phyloP scores from a whole-genome alignment of 2,113 vertebrate species.

The Diadophis punctatus region DNA sequence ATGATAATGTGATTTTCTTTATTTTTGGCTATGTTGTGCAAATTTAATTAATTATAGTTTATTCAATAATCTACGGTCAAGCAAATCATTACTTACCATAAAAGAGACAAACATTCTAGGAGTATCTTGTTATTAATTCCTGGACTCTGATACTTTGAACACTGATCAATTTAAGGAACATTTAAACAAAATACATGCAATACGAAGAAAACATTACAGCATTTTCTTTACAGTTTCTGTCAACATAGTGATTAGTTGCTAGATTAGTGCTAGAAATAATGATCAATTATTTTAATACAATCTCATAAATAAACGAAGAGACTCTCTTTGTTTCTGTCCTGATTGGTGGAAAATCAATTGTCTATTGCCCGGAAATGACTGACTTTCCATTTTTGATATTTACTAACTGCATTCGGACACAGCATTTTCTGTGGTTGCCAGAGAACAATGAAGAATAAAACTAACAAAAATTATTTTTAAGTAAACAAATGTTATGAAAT shows the following conservation, averaged over 20 bases:
- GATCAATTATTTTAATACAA: constrained; percentile 72
- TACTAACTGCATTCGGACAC: constrained; percentile 71
- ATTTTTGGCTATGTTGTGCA: neutral
- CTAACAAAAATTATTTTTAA: constrained; percentile 59
- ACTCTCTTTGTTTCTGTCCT: constrained; percentile 71
- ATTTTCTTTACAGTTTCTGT: constrained; percentile 28
- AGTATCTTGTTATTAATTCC: constrained; percentile 29
- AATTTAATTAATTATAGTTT: neutral
- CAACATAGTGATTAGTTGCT: constrained; percentile 45
- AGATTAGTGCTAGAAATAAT: constrained; percentile 67
- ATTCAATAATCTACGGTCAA: neutral
- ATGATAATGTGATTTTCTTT: neutral
- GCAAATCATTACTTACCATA: neutral
- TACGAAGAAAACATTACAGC: constrained; percentile 50
- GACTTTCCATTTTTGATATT: constrained; percentile 73
- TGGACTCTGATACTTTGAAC: constrained; percentile 29
- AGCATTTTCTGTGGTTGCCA: constrained; percentile 60
- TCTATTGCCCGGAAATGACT: constrained; percentile 75
- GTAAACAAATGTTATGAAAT: constrained; percentile 44
- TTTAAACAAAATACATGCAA: constrained; percentile 30
- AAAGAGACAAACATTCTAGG: neutral
- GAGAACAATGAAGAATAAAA: constrained; percentile 37
- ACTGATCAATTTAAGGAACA: constrained; percentile 26
- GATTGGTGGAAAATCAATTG: constrained; percentile 80
- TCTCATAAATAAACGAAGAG: constrained; percentile 73